phyloP scores from a whole-genome alignment of 2,888 invertebrate species.

The Imbricaverruca yamaguchii region DNA sequence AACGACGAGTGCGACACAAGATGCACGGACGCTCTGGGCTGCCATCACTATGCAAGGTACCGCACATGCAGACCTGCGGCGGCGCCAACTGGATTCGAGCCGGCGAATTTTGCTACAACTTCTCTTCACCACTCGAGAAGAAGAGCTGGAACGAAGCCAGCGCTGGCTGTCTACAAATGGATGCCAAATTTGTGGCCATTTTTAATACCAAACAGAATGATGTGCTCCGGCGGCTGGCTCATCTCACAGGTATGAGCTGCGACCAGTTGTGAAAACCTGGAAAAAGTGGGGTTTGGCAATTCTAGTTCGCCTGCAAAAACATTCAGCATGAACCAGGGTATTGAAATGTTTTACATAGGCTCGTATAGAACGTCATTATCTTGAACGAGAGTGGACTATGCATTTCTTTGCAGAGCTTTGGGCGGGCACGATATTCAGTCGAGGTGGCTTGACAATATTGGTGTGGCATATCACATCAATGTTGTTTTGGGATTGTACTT shows the following conservation, averaged over 20 bases:
- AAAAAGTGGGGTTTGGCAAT: too few relatives aligned
- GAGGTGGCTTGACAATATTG: too few relatives aligned
- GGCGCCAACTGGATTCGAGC: slow-evolving; percentile 4
- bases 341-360: too few relatives aligned
- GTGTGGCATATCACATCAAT: too few relatives aligned
- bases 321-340: too few relatives aligned
- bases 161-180: background rate
- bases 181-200: background rate
- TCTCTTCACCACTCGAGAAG: background rate
- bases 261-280: background rate
- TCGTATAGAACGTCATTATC: too few relatives aligned
- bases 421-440: too few relatives aligned
- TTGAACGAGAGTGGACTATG: too few relatives aligned
- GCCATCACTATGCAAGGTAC: background rate
- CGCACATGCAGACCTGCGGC: background rate
- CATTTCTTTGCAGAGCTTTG: too few relatives aligned
- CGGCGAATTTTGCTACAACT: slow-evolving; percentile 13
- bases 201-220: background rate
- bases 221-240: background rate
- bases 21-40: background rate
- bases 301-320: too few relatives aligned
- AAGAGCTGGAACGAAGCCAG: background rate
- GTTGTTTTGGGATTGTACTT: too few relatives aligned
- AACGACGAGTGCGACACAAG: background rate
- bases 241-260: background rate